phyloP scores from a whole-genome alignment of 2,113 vertebrate species.

The Rousettus leschenaultii region DNA sequence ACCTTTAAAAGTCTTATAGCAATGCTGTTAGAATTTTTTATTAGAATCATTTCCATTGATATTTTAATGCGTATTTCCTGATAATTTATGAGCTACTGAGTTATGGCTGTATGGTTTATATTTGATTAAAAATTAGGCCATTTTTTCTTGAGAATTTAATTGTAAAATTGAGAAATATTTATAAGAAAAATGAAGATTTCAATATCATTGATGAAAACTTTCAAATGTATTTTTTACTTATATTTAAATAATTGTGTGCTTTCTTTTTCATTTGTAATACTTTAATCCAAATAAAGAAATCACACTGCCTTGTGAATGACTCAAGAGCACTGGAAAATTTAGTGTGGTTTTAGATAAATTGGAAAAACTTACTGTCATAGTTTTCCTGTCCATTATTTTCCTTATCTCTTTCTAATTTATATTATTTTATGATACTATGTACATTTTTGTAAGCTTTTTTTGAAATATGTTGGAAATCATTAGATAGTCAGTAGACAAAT shows the following conservation, averaged over 20 bases:
- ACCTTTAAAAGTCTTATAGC: not conserved
- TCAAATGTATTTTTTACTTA: not conserved
- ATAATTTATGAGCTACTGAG: not conserved
- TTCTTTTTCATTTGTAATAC: not conserved
- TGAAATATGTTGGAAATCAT: not conserved
- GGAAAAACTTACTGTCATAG: not conserved
- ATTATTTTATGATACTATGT: not conserved
- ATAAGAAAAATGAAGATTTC: not conserved
- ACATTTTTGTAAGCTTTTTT: not conserved
- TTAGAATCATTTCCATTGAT: not conserved
- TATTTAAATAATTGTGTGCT: not conserved
- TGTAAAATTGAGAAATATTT: not conserved
- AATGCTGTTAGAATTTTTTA: not conserved
- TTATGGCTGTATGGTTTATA: not conserved
- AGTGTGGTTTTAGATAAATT: not conserved
- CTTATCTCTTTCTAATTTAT: not conserved
- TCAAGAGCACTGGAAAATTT: not conserved
- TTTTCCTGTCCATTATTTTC: not conserved
- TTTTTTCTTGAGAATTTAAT: not conserved
- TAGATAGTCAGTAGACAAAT: not conserved
- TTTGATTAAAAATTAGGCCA: not conserved
- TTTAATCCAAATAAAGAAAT: not conserved
- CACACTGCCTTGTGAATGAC: not conserved
- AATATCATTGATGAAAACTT: not conserved
- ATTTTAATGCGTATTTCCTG: constrained; percentile 23